A percentile compares a stretch with the other conserved stretches of the same genome.
Evolutionary conservation across 2,888 invertebrate species (phyloP).

Genomic region (Noctua comes): DNA sequence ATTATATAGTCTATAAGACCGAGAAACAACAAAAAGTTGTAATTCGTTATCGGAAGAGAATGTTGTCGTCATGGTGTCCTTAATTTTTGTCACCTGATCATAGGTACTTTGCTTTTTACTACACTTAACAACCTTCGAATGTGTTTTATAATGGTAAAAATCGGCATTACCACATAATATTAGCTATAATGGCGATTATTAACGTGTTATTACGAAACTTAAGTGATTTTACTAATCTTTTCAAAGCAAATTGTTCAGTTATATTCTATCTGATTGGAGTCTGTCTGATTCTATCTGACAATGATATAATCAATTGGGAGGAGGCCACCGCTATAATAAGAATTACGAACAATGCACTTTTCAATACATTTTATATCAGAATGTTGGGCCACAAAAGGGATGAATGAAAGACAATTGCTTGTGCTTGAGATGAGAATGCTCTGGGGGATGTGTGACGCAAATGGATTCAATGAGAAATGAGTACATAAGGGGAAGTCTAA

Average conservation of each 20-base stretch:
- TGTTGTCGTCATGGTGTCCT: conserved; percentile 26
- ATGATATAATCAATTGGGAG: neutral
- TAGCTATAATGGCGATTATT: neutral
- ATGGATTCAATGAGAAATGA: neutral
- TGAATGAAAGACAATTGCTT: neutral
- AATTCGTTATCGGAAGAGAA: conserved; percentile 17
- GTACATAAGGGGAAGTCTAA: neutral
- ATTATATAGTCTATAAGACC: neutral
- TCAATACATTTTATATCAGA: neutral
- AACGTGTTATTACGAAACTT: neutral
- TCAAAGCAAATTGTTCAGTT: neutral
- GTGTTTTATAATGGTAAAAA: neutral
- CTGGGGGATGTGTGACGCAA: neutral
- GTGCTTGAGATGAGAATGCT: neutral
- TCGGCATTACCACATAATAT: too few relatives aligned
- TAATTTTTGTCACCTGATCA: conserved; percentile 59
- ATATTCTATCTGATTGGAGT: neutral
- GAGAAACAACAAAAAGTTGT: neutral
- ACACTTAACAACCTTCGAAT: neutral
- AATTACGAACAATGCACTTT: neutral
- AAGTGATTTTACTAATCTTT: neutral
- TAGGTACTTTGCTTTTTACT: conserved; percentile 8
- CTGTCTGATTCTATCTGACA: too few relatives aligned
- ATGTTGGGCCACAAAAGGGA: neutral
- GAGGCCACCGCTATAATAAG: neutral